Evolutionary conservation across 2,113 vertebrate genomes (phyloP).

Genomic region (Antechinus stuartii): DNA sequence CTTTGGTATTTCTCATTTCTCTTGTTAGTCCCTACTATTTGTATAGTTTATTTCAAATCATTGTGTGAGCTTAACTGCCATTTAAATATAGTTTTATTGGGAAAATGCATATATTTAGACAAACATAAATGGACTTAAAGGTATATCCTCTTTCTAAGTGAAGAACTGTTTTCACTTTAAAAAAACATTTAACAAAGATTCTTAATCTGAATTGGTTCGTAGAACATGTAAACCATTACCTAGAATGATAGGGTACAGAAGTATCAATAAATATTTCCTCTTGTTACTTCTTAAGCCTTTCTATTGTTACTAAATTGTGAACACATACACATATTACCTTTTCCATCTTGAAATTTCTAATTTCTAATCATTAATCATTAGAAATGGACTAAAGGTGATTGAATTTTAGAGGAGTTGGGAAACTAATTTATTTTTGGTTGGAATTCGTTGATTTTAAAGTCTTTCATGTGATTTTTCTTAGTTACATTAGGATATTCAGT

Average conservation of each 20-base stretch:
- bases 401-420: slow-evolving; percentile 4
- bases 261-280: neutral
- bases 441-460: slow-evolving; percentile 18
- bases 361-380: slow-evolving; percentile 24
- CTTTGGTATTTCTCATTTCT: neutral
- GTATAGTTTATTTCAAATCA: neutral
- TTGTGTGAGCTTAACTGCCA: neutral
- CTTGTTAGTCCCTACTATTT: neutral
- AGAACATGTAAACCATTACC: slow-evolving; percentile 42
- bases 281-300: slow-evolving; percentile 4
- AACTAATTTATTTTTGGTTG: slow-evolving; percentile 16
- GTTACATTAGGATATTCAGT: neutral
- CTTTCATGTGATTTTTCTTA: neutral
- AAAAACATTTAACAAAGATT: slow-evolving; percentile 47
- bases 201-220: slow-evolving; percentile 12
- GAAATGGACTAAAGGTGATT: neutral
- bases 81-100: neutral
- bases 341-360: neutral
- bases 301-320: slow-evolving; percentile 2
- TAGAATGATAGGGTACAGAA: slow-evolving; percentile 6
- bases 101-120: neutral
- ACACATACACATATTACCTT: neutral
- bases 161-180: slow-evolving; percentile 24
- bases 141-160: slow-evolving; percentile 50
- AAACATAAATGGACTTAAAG: slow-evolving; percentile 5